Percentiles rank a stretch among this genome's conserved stretches.
Evolutionary conservation across 1,140 invertebrate species (phyloP).

Genomic region (Orchestia grillus): DNA sequence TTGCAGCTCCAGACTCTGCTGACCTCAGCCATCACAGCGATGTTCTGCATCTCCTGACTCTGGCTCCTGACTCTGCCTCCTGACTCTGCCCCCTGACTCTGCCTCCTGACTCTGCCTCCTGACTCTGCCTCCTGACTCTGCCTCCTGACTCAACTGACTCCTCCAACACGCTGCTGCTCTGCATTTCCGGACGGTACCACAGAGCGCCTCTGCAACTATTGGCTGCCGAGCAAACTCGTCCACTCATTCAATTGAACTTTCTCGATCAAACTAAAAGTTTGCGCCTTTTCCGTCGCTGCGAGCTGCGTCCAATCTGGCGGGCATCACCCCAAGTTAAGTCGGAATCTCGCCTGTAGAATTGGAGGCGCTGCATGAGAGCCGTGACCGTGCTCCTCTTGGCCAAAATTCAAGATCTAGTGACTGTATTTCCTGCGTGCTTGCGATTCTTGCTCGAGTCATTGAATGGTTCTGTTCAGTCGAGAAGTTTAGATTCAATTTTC

Average conservation of each 20-base stretch:
- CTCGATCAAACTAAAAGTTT: conserved; percentile 41
- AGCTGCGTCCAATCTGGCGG: background rate
- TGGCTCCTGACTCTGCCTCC: background rate
- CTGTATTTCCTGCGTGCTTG: background rate
- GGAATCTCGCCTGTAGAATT: background rate
- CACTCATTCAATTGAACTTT: conserved; percentile 27
- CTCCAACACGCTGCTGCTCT: background rate
- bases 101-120: background rate
- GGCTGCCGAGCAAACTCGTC: conserved; percentile 17
- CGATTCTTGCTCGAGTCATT: background rate
- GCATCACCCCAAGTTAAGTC: background rate
- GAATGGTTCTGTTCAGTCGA: background rate
- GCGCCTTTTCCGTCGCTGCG: background rate
- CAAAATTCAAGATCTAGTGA: background rate
- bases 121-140: background rate
- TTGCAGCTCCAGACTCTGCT: too few species aligned
- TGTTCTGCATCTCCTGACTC: too few species aligned
- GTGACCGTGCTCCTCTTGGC: background rate
- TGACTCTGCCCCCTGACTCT: background rate
- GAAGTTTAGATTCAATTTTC: background rate
- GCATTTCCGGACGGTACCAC: background rate
- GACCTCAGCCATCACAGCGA: too few species aligned
- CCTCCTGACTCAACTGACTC: background rate
- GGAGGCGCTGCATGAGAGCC: background rate
- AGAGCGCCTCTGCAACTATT: conserved; percentile 15